phyloP scores from a whole-genome alignment of 1,140 invertebrate species.

The Chrysomallon squamiferum region DNA sequence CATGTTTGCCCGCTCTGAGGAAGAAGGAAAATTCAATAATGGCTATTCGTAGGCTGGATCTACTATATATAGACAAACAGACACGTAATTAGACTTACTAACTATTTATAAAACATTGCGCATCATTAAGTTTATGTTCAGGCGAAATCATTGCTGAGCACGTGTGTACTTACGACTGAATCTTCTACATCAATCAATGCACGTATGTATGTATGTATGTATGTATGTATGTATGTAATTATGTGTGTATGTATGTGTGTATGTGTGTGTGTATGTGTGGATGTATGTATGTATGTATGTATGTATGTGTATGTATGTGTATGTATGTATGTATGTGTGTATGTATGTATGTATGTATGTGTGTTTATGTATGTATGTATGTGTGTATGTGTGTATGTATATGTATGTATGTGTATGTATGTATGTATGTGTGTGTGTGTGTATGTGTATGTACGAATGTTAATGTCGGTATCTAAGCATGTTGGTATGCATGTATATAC shows the following conservation, averaged over 20 bases:
- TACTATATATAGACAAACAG: too few relatives aligned
- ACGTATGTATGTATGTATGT: slow-evolving; percentile 5
- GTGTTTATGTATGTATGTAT: too few relatives aligned
- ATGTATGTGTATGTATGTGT: neutral
- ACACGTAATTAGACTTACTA: too few relatives aligned
- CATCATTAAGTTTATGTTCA: neutral
- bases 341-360: neutral
- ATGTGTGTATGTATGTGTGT: slow-evolving; percentile 4
- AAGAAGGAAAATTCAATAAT: too few relatives aligned
- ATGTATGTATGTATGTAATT: neutral
- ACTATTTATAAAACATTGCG: too few relatives aligned
- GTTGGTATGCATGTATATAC: neutral
- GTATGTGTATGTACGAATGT: neutral
- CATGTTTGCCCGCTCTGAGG: too few relatives aligned
- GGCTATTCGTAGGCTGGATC: too few relatives aligned
- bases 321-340: too few relatives aligned
- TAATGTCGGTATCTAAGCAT: neutral
- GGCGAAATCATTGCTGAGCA: neutral
- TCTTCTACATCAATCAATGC: neutral
- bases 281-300: slow-evolving; percentile 5
- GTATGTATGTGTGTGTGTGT: neutral
- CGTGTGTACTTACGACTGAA: neutral
- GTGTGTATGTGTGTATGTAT: too few relatives aligned
- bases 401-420: too few relatives aligned
- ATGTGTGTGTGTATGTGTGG: slow-evolving; percentile 8